Base-by-base conservation (phyloP, 2,113 vertebrate species). In the Gymnocephalus cernua region DNA sequence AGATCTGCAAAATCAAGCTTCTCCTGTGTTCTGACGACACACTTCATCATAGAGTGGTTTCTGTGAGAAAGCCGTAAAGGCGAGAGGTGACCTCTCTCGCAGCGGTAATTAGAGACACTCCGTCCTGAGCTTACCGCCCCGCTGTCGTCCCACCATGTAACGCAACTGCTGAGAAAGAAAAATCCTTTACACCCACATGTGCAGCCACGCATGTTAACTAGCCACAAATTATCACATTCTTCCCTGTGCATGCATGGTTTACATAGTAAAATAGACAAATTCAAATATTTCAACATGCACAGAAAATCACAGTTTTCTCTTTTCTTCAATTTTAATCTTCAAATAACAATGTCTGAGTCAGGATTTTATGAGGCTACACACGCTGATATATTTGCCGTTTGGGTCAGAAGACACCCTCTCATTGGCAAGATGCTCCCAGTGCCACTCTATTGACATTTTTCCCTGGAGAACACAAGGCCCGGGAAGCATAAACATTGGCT, bases 401-500 rank as follows among this genome's bases (percentile, higher is more conserved):
- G 62, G 85, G 79, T 80, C 86, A 87, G 58, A 81, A 68, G 80
- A 73, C 80, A 85, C 68, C 87, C 77, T 80, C 87, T 89, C 77
- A 68, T 81, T 82, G 89, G 85, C 50, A 62, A 83, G 90, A 89
- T 85, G 84, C 67, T 86, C 82, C 86, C 82, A 9, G 62, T 86
- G 82, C 91, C 82, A 84, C 90, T 86, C 91, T 92, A 94, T 95
- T 96, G 94, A 94, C 95, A 93, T 94, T 91, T 92, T 90, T 93
- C 85, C 87, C 62, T 32, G 83, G 85, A 93, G 93, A 94, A 93
- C 91, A 92, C 73, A 91, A 89, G 88, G 77, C 86, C 82, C 53
- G 27, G 93, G 89, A 90, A 93, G 91, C 89, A 92, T 94, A 95
- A 95, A 95, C 95, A 95, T 89, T 89, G 88, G 89, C 89, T 90